Evolutionary conservation across 2,797 vertebrate species (phyloP), one percentile per base, ranked within the genome.

Genomic region (Bovichtus diacanthus): DNA sequence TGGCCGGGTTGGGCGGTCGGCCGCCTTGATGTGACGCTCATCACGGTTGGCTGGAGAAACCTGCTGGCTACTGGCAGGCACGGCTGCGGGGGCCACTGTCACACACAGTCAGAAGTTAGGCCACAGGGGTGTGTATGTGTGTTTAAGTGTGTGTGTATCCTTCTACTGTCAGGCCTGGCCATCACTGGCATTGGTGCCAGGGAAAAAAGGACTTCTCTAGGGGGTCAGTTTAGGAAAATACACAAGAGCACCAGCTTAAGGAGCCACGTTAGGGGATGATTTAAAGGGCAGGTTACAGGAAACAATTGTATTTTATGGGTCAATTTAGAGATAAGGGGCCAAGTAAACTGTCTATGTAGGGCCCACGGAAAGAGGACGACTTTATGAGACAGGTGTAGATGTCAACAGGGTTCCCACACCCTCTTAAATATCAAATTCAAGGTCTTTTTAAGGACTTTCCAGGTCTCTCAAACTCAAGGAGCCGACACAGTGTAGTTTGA

Each of bases 11-110:
- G 63, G 70, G 82, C 31, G 68, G 75, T 74, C 44, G 70, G 79
- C 75, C 70, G 81, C 81, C 88, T 84, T 88, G 90, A 92, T 84
- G 88, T 94, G 94, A 94, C 85, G 79, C 82, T 92, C 88, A 92
- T 94, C 80, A 56, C 53, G 79, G 81, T 63, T 90, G 90, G 88
- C 92, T 90, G 89, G 70, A 93, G 88, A 81, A 84, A 83, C 76
- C 92, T 86, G 74, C 78, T 29, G 87, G 93, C 87, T 74, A 88
- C 76, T 80, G 80, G 84, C 83, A 75, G 73, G 63, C 67, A 74
- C 61, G 9, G 80, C 91, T 86, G 61, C 44, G 19, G 84, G 82
- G 86, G 36, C 65, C 85, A 75, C 84, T 88, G 87, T 90, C 90
- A 85, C 87, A 88, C 83, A 80, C 83, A 89, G 83, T 86, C 87